Percentiles rank a stretch among this genome's conserved stretches.
Evolutionary conservation across 2,797 vertebrate species (phyloP).

Genomic region (Peromyscus aztecus): DNA sequence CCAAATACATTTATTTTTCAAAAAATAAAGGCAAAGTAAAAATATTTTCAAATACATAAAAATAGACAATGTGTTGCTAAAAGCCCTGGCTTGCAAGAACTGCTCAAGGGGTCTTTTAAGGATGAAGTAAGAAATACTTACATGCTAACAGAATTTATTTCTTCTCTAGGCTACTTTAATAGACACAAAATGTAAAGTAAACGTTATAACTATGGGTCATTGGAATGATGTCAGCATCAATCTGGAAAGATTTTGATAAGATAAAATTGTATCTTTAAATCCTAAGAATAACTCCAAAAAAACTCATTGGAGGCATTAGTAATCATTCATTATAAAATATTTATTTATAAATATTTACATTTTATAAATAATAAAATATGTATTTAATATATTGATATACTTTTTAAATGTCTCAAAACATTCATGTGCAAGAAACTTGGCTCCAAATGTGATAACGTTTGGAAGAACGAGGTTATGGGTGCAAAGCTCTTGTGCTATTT

Average conservation of each 20-base stretch:
- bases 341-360: neutral
- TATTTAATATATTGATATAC: neutral
- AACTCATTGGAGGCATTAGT: neutral
- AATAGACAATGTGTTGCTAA: neutral
- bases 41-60: neutral
- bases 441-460: neutral
- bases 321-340: neutral
- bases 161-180: neutral
- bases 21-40: neutral
- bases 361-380: neutral
- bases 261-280: neutral
- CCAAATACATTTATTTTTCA: neutral
- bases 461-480: too few species aligned
- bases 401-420: neutral
- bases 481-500: too few species aligned
- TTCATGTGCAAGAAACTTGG: neutral
- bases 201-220: neutral
- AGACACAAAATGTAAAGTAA: neutral
- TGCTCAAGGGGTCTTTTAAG: neutral
- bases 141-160: neutral
- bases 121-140: neutral
- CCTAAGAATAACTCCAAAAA: neutral
- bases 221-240: neutral
- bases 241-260: neutral
- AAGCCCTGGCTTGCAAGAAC: neutral